Conservation (phyloP, 2,888 invertebrate species). For the Malacosoma neustria region DNA sequence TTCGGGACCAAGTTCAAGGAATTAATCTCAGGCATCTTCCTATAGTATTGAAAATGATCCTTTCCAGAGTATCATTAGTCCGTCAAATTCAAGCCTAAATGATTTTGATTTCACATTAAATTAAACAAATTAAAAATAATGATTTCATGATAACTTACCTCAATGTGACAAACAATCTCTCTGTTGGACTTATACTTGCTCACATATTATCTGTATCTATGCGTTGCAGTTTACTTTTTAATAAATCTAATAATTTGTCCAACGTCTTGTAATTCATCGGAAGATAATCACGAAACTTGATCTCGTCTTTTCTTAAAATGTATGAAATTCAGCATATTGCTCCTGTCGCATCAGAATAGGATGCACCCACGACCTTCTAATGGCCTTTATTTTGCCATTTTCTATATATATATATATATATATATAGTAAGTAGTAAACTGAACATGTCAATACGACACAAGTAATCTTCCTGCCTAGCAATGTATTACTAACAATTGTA, state of each 20-base stretch:
- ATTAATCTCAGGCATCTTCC: too few species aligned
- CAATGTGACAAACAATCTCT: slow-evolving; percentile 13
- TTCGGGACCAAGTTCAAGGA: too few species aligned
- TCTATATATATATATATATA: too few species aligned
- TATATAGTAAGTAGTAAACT: too few species aligned
- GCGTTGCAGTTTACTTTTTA: slow-evolving; percentile 15
- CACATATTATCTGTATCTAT: slow-evolving; percentile 14
- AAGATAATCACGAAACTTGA: slow-evolving; percentile 16
- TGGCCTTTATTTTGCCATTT: slow-evolving; percentile 10
- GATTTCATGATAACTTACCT: too few species aligned
- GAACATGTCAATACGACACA: slow-evolving; percentile 13
- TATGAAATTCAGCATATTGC: slow-evolving; percentile 16
- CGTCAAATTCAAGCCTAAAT: too few species aligned
- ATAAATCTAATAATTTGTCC: slow-evolving; percentile 14
- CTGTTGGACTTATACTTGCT: slow-evolving; percentile 8
- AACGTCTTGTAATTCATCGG: slow-evolving; percentile 16
- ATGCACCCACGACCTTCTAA: slow-evolving; percentile 15
- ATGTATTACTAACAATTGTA: too few species aligned
- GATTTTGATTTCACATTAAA: slow-evolving; percentile 16
- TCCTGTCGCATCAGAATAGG: slow-evolving; percentile 12
- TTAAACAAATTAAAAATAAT: slow-evolving; percentile 9
- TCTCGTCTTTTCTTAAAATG: slow-evolving; percentile 15
- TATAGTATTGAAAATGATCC: too few species aligned
- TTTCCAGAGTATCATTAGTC: too few species aligned
- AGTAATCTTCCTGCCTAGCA: too few species aligned